Evolutionary conservation across 2,797 vertebrate species (phyloP), one percentile per base, ranked within the genome.

Genomic region (Lutjanus argentimaculatus): DNA sequence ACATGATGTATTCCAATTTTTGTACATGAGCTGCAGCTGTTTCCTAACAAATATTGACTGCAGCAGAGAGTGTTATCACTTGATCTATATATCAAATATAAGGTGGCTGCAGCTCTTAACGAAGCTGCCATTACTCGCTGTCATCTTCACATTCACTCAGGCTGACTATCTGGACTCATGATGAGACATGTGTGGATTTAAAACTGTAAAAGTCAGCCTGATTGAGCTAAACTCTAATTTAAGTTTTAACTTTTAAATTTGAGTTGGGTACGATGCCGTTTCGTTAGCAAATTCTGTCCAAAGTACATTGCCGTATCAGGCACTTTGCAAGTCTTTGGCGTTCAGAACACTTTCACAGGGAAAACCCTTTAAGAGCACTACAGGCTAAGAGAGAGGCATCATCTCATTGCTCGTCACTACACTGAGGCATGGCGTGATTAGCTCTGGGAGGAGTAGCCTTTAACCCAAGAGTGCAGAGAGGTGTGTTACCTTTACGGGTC

Each of bases 291-390:
- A 62, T 67, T 86, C 70, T 86, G 67, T 89, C 81, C 83, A 81
- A 85, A 83, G 84, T 84, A 87, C 76, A 72, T 73, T 91, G 94
- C 95, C 93, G 81, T 90, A 72, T 79, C 72, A 95, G 94, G 94
- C 94, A 95, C 95, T 95, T 95, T 91, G 80, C 92, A 93, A 81
- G 87, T 95, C 92, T 95, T 95, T 95, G 95, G 95, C 91, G 92
- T 92, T 89, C 89, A 91, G 79, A 91, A 88, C 86, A 72, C 77
- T 79, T 92, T 89, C 67, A 67, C 76, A 55, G 84, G 86, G 86
- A 86, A 84, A 88, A 72, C 87, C 89, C 86, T 90, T 48, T 92
- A 92, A 93, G 92, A 91, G 89, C 89, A 91, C 93, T 82, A 70
- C 89, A 91, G 91, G 91, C 88, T 91, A 77, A 85, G 85, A 89